Base-by-base conservation (phyloP, 2,888 invertebrate genomes). In the Phaonia tiefii region DNA sequence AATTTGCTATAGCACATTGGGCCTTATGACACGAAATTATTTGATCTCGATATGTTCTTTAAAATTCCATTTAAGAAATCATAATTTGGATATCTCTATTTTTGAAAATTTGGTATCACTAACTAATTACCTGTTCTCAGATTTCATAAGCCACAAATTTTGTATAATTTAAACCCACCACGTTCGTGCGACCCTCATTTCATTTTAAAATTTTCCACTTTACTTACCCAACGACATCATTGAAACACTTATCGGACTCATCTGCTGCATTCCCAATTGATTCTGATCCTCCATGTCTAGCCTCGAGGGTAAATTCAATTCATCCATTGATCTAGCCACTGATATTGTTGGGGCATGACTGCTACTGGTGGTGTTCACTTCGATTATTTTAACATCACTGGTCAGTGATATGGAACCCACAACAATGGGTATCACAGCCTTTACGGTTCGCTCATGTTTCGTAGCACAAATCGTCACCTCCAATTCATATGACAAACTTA, bases 401-500 rank as follows among this genome's bases (percentile, higher is more conserved):
- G 67, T 56, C 15, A 84, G 20, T 1, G 83, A 76, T 51, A 70
- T 81, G 51, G 86, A 86, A 13, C 84, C 85, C 25, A 89, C 86
- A 20, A 83, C 58, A 1, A 89, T 82, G 0, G 89, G 89, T 13
- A 89, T 39, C 10, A 60, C 63, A 0, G 85, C 85, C 1, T 63
- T 15, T 0, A 89, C 84, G 0, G 56, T 82, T 4, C 88, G 85
- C 4, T 85, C 85, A 2, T 73, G 75, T 1, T 84, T 83, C 10
- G 49, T 73, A 0, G 86, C 85, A 15, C 75, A 84, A 2, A 87
- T 82, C 4, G 77, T 17, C 4, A 87, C 88, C 60, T 88, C 88
- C 17, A 89, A 79, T 83, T 89, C 89, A 65, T 89, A 89, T 25
- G 80, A 81, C 0, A 89, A 67, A 74, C 86, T 86, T n/a, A 89